These are phyloP conservation scores for Yasuhikotakia modesta DNA, from an alignment of 2,797 vertebrate genomes.

Conservation along the genomic window DNA sequence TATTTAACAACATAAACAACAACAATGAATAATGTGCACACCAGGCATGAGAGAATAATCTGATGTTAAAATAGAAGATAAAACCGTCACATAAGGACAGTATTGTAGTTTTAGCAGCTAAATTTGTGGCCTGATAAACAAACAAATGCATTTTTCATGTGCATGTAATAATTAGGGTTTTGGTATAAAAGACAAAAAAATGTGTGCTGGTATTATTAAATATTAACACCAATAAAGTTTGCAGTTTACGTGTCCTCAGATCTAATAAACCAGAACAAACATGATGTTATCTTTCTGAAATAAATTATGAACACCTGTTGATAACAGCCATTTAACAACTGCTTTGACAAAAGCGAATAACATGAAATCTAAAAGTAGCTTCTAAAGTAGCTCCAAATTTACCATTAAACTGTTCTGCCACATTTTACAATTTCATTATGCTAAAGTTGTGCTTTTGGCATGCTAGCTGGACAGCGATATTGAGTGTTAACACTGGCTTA, in stretches of 20 bases:
- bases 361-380: slow-evolving; percentile 35
- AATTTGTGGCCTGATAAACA: not conserved
- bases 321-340: not conserved
- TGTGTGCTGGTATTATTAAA: not conserved
- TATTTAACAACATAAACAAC: slow-evolving; percentile 35
- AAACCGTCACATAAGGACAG: not conserved
- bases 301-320: too few species aligned
- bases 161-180: too few species aligned
- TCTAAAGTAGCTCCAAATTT: slow-evolving; percentile 50
- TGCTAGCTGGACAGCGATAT: slow-evolving; percentile 12
- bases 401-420: slow-evolving; percentile 47
- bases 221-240: too few species aligned
- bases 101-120: not conserved
- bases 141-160: too few species aligned
- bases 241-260: too few species aligned
- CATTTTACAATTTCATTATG: slow-evolving; percentile 46
- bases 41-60: slow-evolving; percentile 17
- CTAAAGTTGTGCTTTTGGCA: slow-evolving; percentile 24
- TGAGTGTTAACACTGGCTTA: slow-evolving; percentile 28
- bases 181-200: too few species aligned
- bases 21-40: slow-evolving; percentile 5
- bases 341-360: slow-evolving; percentile 10
- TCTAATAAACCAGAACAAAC: too few species aligned
- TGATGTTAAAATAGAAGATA: not conserved
- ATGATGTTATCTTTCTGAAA: too few species aligned